Evolutionary conservation across 2,888 invertebrate species (phyloP).

Genomic region (Coelinius sp.): DNA sequence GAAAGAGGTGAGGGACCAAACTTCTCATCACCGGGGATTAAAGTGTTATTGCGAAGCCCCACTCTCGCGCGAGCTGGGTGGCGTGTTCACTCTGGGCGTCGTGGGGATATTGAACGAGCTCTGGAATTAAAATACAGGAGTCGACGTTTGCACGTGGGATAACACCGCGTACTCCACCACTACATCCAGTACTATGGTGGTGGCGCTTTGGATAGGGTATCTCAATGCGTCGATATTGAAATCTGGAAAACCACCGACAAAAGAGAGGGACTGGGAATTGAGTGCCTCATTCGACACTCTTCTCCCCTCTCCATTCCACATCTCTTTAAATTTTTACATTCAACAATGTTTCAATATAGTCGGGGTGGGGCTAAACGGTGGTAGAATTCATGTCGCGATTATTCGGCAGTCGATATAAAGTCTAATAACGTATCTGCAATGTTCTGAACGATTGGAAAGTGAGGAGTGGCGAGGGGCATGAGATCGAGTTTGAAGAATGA

Average conservation of each 20-base stretch:
- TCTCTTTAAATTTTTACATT: slow-evolving; percentile 17
- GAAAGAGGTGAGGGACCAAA: slow-evolving; percentile 36
- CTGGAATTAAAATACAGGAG: slow-evolving; percentile 34
- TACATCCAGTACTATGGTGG: not conserved
- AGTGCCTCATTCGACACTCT: not conserved
- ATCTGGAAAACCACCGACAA: slow-evolving; percentile 25
- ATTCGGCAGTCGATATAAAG: slow-evolving; percentile 29
- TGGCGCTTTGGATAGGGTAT: slow-evolving; percentile 1
- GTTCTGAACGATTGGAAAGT: not conserved
- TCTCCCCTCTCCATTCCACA: not conserved
- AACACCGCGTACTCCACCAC: slow-evolving; percentile 29
- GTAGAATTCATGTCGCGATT: slow-evolving; percentile 15
- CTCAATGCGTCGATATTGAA: slow-evolving; percentile 33
- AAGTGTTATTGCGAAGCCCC: slow-evolving; percentile 66
- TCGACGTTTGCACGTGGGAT: slow-evolving; percentile 40
- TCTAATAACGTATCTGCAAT: slow-evolving; percentile 35
- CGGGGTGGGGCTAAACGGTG: not conserved
- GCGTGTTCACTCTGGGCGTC: slow-evolving; percentile 36
- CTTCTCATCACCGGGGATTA: slow-evolving; percentile 67
- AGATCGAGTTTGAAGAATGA: slow-evolving; percentile 16
- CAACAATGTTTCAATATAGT: slow-evolving; percentile 27
- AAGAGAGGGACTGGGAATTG: slow-evolving; percentile 10
- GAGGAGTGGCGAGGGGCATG: not conserved
- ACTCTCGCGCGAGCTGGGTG: slow-evolving; percentile 38
- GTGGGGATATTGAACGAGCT: slow-evolving; percentile 33